A percentile compares a stretch with the other conserved stretches of the same genome.
Evolutionary conservation across 2,888 invertebrate species (phyloP).

Genomic region (Pantelozetes paolii): DNA sequence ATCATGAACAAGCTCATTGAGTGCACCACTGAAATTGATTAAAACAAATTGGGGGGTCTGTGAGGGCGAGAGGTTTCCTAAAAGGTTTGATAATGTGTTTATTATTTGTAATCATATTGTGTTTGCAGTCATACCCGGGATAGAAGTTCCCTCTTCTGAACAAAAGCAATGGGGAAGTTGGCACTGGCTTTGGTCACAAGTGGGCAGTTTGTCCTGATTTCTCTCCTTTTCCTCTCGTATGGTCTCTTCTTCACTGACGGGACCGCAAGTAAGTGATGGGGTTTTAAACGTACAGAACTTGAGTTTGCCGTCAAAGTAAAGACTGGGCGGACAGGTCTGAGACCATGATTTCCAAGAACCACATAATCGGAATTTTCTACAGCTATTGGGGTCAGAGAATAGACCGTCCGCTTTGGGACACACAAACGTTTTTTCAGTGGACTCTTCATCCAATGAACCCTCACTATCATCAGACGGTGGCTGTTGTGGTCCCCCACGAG

Average conservation of each 20-base stretch:
- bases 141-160: conserved; percentile 80
- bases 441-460: conserved; percentile 30
- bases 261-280: conserved; percentile 78
- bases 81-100: too few species aligned
- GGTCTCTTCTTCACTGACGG: conserved; percentile 57
- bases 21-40: conserved; percentile 85
- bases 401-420: conserved; percentile 49
- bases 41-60: conserved; percentile 91
- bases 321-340: conserved; percentile 81
- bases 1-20: conserved; percentile 84
- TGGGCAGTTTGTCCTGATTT: conserved; percentile 53
- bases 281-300: conserved; percentile 85
- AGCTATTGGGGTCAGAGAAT: conserved; percentile 49
- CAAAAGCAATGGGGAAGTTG: conserved; percentile 83
- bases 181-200: conserved; percentile 71
- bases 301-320: conserved; percentile 82
- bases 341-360: conserved; percentile 82
- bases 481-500: conserved; percentile 30
- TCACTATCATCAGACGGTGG: conserved; percentile 17
- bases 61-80: conserved; percentile 67
- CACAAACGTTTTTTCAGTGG: conserved; percentile 40
- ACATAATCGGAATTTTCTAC: conserved; percentile 57
- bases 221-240: conserved; percentile 34
- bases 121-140: conserved; percentile 61
- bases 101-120: too few species aligned